phyloP scores from a whole-genome alignment of 2,113 vertebrate species.

The Isichthys henryi region DNA sequence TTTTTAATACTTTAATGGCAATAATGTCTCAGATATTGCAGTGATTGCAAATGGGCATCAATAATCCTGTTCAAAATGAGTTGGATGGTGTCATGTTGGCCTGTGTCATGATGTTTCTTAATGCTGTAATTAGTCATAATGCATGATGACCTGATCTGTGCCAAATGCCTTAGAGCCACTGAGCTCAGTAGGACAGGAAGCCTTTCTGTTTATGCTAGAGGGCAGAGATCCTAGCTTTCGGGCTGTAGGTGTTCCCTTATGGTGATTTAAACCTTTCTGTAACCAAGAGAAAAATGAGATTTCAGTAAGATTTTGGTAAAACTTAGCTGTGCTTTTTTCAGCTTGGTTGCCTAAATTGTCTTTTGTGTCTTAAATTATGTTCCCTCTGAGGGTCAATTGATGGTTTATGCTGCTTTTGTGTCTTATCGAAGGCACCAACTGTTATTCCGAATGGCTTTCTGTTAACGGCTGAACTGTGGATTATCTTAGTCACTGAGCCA shows the following conservation, averaged over 20 bases:
- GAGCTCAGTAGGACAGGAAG: not conserved
- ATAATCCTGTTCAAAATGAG: not conserved
- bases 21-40: not conserved
- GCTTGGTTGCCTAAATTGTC: not conserved
- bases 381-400: not conserved
- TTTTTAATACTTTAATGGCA: constrained; percentile 3
- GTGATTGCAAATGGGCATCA: not conserved
- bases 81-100: not conserved
- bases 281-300: not conserved
- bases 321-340: not conserved
- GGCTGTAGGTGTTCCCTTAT: not conserved
- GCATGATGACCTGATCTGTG: not conserved
- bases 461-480: not conserved
- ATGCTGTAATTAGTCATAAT: constrained; percentile 7
- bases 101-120: not conserved
- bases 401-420: not conserved
- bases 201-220: not conserved
- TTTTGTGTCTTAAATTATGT: not conserved
- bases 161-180: not conserved
- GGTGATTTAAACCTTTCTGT: not conserved
- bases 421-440: not conserved
- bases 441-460: not conserved
- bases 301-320: not conserved
- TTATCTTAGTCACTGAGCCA: not conserved
- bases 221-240: not conserved